phyloP scores from a whole-genome alignment of 2,113 vertebrate genomes.

The Eleginops maclovinus region DNA sequence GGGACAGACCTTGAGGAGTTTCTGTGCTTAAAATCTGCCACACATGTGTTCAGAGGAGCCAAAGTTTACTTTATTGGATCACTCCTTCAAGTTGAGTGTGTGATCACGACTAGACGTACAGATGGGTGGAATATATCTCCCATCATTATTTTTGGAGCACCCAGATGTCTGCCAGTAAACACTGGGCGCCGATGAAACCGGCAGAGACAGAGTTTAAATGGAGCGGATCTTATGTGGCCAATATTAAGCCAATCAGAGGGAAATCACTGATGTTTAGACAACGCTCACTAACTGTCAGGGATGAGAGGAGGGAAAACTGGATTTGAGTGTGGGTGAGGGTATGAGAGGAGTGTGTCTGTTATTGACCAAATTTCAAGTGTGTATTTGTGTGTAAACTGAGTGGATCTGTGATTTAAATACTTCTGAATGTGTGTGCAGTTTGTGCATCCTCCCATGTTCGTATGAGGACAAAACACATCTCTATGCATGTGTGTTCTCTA shows the following conservation, averaged over 20 bases:
- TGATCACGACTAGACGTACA: not conserved
- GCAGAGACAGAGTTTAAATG: conserved; percentile 43
- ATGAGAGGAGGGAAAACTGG: conserved; percentile 3
- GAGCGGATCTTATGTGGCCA: conserved; percentile 41
- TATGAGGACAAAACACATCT: not conserved
- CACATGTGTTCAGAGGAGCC: not conserved
- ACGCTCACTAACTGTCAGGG: not conserved
- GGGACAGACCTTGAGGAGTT: too few relatives aligned
- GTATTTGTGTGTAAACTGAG: not conserved
- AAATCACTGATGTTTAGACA: conserved; percentile 18
- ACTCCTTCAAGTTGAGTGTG: not conserved
- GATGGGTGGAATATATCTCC: conserved; percentile 12
- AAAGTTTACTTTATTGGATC: not conserved
- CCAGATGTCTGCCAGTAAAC: conserved; percentile 42
- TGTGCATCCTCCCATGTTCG: not conserved
- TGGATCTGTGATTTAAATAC: conserved; percentile 10
- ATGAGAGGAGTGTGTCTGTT: not conserved
- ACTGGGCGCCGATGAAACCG: conserved; percentile 26
- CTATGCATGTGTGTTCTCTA: not conserved
- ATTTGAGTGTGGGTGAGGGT: not conserved
- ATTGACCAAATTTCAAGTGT: not conserved
- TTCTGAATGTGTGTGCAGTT: not conserved
- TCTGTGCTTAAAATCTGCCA: not conserved
- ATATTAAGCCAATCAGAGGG: conserved; percentile 36
- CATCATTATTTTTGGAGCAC: conserved; percentile 17